Evolutionary conservation across 1,140 invertebrate species (phyloP), one percentile per base, ranked within the genome.

Genomic region (Drosophila leontia): DNA sequence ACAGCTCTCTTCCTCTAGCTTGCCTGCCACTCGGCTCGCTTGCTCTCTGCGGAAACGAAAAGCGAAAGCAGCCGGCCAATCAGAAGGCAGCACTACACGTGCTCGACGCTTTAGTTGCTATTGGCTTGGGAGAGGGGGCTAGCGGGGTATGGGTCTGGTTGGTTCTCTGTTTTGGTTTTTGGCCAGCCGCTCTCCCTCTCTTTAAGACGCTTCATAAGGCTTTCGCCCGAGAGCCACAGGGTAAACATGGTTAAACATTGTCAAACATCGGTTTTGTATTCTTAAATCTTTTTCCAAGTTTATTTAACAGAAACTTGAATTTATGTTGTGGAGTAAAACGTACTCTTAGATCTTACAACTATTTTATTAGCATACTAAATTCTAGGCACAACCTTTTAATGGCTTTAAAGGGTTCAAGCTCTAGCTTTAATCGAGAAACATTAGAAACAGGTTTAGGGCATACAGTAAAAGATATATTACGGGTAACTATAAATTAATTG

Each of bases 111-210:
- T 39, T 63, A 32, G 64, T 35, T 26, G 59, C 42, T 6, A 12
- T 7, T 26, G 42, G 3, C 7, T 13, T 3, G 45, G 41, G 1
- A 15, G 6, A 15, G 42, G 29, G 71, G 37, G 17, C 15, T 1
- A 3, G 13, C 11, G 65, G 13, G 41, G 34, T 3, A 12, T 8
- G 39, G 34, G 56, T 44, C 26, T 12, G 15, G 37, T 8, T 19
- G 35, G 53, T 71, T 91, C 82, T 91, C 91, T 91, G 90, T 91
- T 91, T 91, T 91, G 90, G 70, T 92, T 91, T 64, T 83, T 41
- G 47, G 29, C 59, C 23, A 35, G 26, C 11, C 42, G 7, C 32
- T n/a, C 44, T 23, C 45, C 8, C 71, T 77, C 74, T 77, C 74
- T 77, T 76, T 39, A 41, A 42, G 50, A 19, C 19, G 53, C 44